These are phyloP conservation scores for Stegodyphus mimosarum DNA, from an alignment of 1,140 invertebrate species.

Conservation along the genomic window DNA sequence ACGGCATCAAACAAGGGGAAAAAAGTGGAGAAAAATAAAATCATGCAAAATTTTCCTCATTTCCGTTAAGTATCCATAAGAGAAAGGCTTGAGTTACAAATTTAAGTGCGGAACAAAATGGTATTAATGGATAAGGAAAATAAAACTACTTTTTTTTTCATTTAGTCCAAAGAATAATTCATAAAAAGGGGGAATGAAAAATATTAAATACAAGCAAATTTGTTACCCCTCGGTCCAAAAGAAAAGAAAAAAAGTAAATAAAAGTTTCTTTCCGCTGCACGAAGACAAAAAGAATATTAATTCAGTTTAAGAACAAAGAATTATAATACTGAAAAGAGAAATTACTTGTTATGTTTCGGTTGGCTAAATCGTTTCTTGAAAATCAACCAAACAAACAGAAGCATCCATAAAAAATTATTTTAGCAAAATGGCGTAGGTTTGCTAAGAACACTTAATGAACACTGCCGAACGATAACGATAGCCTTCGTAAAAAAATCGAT, in stretches of 20 bases:
- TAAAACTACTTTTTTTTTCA: not conserved
- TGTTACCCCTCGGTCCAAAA: not conserved
- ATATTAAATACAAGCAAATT: not conserved
- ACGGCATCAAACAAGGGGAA: not conserved
- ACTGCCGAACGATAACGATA: constrained; percentile 53
- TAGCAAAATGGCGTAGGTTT: constrained; percentile 16
- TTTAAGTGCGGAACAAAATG: constrained; percentile 1
- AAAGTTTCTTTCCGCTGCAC: not conserved
- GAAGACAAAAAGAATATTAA: constrained; percentile 7
- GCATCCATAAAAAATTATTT: constrained; percentile 4
- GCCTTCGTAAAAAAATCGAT: constrained; percentile 23
- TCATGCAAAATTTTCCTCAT: not conserved
- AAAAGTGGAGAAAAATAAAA: not conserved
- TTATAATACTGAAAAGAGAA: not conserved
- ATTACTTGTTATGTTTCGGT: constrained; percentile 18
- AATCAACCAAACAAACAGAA: constrained; percentile 9
- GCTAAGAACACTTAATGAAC: constrained; percentile 55
- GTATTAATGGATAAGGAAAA: constrained; percentile 25
- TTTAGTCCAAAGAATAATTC: not conserved
- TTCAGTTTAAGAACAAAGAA: constrained; percentile 3
- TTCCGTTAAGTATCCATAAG: too few relatives aligned
- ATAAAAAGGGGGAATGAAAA: constrained; percentile 9
- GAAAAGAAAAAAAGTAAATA: constrained; percentile 10
- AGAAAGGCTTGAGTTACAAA: not conserved
- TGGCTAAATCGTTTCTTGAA: constrained; percentile 32